phyloP scores from a whole-genome alignment of 2,888 invertebrate genomes.

The Lithophane leautieri region DNA sequence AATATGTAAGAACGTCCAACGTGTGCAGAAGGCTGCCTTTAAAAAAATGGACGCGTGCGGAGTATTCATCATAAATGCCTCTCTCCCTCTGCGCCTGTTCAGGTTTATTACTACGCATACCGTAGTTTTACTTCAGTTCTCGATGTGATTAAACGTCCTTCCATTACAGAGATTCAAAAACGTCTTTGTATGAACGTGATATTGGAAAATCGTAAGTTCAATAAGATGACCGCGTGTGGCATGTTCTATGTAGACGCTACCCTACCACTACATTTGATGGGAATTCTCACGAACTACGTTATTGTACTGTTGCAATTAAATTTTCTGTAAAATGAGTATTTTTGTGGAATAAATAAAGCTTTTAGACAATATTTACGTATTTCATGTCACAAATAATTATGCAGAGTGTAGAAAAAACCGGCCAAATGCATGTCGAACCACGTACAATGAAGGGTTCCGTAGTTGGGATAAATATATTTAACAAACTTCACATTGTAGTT shows the following conservation, averaged over 20 bases:
- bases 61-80: conserved; percentile 14
- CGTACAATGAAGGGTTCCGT: too few species aligned
- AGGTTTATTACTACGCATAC: conserved; percentile 20
- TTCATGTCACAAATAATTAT: not conserved
- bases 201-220: conserved; percentile 1
- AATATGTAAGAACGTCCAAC: conserved; percentile 25
- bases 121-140: conserved; percentile 26
- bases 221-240: conserved; percentile 13
- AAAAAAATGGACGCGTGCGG: conserved; percentile 27
- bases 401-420: not conserved
- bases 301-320: not conserved
- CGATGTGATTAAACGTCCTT: not conserved
- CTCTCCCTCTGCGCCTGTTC: not conserved
- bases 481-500: too few species aligned
- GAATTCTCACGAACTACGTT: not conserved
- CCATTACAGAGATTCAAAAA: conserved; percentile 15
- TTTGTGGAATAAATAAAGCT: not conserved
- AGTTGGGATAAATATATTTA: too few species aligned
- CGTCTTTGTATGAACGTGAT: conserved; percentile 14
- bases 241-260: conserved; percentile 17
- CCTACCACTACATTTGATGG: not conserved
- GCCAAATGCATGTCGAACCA: too few species aligned
- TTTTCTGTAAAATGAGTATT: not conserved
- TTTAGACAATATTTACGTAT: not conserved
- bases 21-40: conserved; percentile 16